A percentile compares a stretch with the other conserved stretches of the same genome.
Conservation (phyloP, 2,888 invertebrate genomes). For the Plusia festucae region DNA sequence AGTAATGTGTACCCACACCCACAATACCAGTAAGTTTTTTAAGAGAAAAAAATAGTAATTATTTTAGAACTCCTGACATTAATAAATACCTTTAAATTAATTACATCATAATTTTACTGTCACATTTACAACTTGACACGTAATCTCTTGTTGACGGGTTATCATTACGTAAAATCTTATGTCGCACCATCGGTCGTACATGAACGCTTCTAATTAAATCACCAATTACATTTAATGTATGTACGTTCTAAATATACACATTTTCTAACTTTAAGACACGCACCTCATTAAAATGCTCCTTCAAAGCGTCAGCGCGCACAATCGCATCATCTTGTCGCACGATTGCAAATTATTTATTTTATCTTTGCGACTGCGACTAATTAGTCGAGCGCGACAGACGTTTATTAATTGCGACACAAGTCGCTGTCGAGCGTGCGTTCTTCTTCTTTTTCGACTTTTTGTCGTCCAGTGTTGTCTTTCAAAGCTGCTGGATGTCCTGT, state of each 20-base stretch:
- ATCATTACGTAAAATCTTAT: constrained; percentile 35
- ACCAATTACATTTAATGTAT: constrained; percentile 32
- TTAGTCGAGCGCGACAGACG: constrained; percentile 84
- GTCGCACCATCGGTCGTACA: constrained; percentile 24
- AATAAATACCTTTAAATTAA: constrained; percentile 27
- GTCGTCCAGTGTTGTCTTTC: constrained; percentile 76
- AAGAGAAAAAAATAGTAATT: too few species aligned
- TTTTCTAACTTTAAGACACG: constrained; percentile 45
- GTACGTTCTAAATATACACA: constrained; percentile 33
- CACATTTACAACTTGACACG: constrained; percentile 24
- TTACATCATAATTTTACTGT: constrained; percentile 28
- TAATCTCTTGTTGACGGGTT: constrained; percentile 26
- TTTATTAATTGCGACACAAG: constrained; percentile 87
- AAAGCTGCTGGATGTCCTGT: constrained; percentile 67
- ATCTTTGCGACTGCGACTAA: constrained; percentile 80
- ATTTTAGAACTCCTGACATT: too few species aligned
- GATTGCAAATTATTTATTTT: constrained; percentile 77
- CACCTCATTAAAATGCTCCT: constrained; percentile 62
- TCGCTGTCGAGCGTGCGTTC: constrained; percentile 69
- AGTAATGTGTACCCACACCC: too few species aligned
- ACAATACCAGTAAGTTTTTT: too few species aligned
- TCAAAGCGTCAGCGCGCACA: constrained; percentile 65
- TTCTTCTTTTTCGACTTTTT: constrained; percentile 69
- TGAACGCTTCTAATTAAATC: constrained; percentile 40
- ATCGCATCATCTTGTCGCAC: constrained; percentile 64